Percentiles rank a stretch among this genome's conserved stretches.
phyloP scores from a whole-genome alignment of 2,113 vertebrate species.

The Oplegnathus fasciatus region DNA sequence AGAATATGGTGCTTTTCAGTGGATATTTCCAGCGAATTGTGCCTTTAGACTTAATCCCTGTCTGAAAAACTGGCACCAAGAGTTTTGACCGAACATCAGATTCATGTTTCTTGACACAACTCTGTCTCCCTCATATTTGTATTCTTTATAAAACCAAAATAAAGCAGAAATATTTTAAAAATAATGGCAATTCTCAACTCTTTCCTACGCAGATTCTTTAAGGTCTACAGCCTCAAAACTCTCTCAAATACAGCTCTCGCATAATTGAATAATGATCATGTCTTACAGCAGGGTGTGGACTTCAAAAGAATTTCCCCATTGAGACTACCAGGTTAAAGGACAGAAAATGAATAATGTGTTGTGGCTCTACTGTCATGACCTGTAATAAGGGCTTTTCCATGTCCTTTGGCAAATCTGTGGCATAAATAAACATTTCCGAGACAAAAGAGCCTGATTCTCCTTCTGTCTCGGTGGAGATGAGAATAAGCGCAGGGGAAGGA shows the following conservation, averaged over 20 bases:
- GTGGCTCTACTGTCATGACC: conserved; percentile 72
- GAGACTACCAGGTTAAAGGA: conserved; percentile 75
- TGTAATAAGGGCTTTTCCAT: conserved; percentile 79
- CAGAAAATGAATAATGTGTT: conserved; percentile 74
- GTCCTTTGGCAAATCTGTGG: conserved; percentile 72
- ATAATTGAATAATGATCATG: conserved; percentile 75
- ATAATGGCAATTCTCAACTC: conserved; percentile 13
- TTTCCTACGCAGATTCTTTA: conserved; percentile 17
- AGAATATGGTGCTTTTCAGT: not conserved
- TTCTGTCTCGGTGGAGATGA: conserved; percentile 59
- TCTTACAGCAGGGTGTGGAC: conserved; percentile 76
- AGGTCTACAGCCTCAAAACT: conserved; percentile 33
- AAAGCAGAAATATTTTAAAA: conserved; percentile 12
- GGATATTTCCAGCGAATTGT: conserved; percentile 7
- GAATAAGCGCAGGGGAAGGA: conserved; percentile 61
- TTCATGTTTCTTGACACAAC: conserved; percentile 11
- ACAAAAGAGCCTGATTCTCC: conserved; percentile 69
- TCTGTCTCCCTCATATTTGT: conserved; percentile 1
- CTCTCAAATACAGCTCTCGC: conserved; percentile 55
- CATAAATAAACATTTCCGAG: conserved; percentile 75
- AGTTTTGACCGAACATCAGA: conserved; percentile 14
- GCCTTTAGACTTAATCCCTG: conserved; percentile 8
- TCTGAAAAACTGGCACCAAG: conserved; percentile 6
- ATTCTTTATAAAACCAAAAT: conserved; percentile 4
- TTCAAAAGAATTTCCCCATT: conserved; percentile 64